Base-by-base conservation (phyloP, 2,113 vertebrate genomes). In the Eptesicus fuscus region DNA sequence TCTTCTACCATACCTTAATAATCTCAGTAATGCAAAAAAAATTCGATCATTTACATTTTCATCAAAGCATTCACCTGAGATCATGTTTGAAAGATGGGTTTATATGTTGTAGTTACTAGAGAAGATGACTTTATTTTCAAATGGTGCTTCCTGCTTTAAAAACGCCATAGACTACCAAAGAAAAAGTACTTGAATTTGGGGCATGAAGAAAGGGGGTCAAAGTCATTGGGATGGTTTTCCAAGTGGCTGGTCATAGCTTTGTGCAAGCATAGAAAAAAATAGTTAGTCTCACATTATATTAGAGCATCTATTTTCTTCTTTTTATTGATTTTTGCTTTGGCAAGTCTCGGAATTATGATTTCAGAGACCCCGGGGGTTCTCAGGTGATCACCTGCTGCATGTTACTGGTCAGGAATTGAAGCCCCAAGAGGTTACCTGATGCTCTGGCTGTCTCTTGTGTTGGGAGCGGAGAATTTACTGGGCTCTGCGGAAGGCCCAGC, bases 271-370 rank as follows among this genome's bases (percentile, higher is more conserved):
- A 82, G 37, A 14, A 17, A 51, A 69, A 79, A 37, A 14, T 44
- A 44, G 47, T 3, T 53, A 63, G 32, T 74, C 37, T 96, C 18
- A 7, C 2, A 1, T 85, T 86, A 40, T 23, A 86, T 78, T 79
- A 74, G 23, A 71, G 56, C 56, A 35, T n/a, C 42, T 32, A 5
- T 95, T 96, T 83, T 84, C 47, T 91, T 69, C 22, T 77, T 73
- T 70, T 76, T 85, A 73, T 80, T 90, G 59, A 84, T 53, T 94
- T 94, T 91, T 84, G n/a, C 65, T 51, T 91, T 44, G 59, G 59
- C 13, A 49, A 49, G 13, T 53, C 76, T 83, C 88, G 71, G 44
- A 71, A 83, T 95, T 83, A 67, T 61, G 90, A 76, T 91, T 80
- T 96, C 61, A 74, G 61, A 96, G 92, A 71, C 44, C 59, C 17